A percentile compares a stretch with the other conserved stretches of the same genome.
Conservation (phyloP, 2,113 vertebrate species). For the Ornithorhynchus anatinus region DNA sequence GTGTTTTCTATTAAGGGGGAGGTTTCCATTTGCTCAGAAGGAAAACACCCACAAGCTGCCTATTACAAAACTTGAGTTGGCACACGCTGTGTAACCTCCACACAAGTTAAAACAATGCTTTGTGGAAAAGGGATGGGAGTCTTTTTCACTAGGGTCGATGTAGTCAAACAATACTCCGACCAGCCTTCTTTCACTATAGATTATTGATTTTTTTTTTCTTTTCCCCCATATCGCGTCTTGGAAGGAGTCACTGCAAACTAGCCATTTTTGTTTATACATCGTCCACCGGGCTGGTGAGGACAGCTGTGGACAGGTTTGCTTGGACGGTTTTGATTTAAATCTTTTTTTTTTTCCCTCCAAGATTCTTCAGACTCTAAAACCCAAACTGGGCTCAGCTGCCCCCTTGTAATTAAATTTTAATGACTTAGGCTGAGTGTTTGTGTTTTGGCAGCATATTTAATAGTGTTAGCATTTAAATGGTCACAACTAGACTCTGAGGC, state of each 20-base stretch:
- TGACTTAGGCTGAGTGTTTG: conserved; percentile 73
- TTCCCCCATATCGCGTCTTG: too few species aligned
- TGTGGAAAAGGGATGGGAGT: neutral
- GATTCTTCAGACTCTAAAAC: conserved; percentile 63
- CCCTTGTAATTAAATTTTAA: conserved; percentile 78
- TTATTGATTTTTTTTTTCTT: too few species aligned
- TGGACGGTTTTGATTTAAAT: conserved; percentile 32
- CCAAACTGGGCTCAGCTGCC: conserved; percentile 76
- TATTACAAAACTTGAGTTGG: neutral
- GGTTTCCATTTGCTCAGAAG: neutral
- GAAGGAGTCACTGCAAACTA: neutral
- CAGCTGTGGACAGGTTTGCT: conserved; percentile 23
- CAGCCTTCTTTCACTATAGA: neutral
- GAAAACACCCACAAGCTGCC: neutral
- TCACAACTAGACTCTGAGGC: conserved; percentile 56
- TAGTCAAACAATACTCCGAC: neutral
- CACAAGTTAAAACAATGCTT: neutral
- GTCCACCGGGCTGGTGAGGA: neutral
- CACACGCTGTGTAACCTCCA: neutral
- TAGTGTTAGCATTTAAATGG: conserved; percentile 72
- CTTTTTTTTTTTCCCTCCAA: conserved; percentile 14
- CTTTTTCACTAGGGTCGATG: neutral
- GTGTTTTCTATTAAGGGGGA: neutral
- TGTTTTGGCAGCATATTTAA: conserved; percentile 73
- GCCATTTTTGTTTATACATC: neutral